These are phyloP conservation scores for Bugula neritina DNA, from an alignment of 2,888 invertebrate genomes.

Conservation along the genomic window DNA sequence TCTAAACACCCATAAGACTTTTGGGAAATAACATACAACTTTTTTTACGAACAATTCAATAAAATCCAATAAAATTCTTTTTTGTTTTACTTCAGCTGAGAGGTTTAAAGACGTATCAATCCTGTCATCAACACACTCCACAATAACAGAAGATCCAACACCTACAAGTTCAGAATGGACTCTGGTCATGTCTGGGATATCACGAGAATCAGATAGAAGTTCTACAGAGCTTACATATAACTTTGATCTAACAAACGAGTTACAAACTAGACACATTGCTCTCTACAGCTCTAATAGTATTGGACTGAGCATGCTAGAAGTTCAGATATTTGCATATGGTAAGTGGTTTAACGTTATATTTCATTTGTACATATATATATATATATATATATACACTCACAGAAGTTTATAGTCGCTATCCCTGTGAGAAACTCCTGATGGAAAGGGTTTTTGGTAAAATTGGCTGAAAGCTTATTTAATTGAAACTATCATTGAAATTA, in stretches of 20 bases:
- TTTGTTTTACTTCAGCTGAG: neutral
- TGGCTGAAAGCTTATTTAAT: no score
- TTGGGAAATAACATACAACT: no score
- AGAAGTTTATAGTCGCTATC: no score
- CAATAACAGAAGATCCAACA: neutral
- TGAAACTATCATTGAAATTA: no score
- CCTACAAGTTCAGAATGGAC: neutral
- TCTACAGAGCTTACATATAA: neutral
- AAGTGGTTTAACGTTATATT: no score
- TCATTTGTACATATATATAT: no score
- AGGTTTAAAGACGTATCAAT: neutral
- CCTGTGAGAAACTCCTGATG: no score
- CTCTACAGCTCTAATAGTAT: neutral
- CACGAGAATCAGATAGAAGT: neutral
- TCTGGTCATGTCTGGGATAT: neutral
- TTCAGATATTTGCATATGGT: neutral
- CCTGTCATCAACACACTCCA: neutral
- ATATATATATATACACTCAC: no score
- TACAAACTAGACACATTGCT: neutral
- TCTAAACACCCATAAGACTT: no score
- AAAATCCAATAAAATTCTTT: no score
- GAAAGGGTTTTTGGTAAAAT: no score
- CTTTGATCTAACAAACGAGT: neutral
- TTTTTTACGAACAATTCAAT: no score
- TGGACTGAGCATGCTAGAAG: neutral